Base-by-base conservation (phyloP, 2,888 invertebrate genomes). In the Allacma fusca region DNA sequence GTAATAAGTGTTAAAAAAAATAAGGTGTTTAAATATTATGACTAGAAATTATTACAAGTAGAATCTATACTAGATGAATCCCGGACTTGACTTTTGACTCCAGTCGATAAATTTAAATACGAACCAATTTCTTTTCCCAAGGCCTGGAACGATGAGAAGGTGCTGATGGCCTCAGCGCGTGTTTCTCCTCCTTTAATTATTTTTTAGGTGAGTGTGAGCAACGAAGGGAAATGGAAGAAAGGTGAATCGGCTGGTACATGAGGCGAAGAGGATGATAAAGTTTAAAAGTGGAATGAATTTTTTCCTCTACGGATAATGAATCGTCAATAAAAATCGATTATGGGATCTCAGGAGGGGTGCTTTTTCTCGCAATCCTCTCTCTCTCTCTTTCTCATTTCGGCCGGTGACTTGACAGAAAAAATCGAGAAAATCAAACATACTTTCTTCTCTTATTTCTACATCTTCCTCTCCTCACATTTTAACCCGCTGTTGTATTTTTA, bases 301-400 rank as follows among this genome's bases (percentile, higher is more conserved):
- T 26, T 71, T 50, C 50, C 57, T 19, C 28, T 19, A 59, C 76
- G 79, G 5, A 50, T 83, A 83, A 82, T 83, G 83, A 83, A 81
- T 83, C 83, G 80, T 83, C 82, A 83, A 83, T 83, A 83, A 83
- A 83, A 83, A 83, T 83, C 83, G 82, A 83, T 83, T 83, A 83
- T 78, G 78, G 77, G 75, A 68, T 80, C 78, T 72, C 80, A 77
- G 68, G 77, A 77, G 80, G 82, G 82, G 80, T 75, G 40, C 68
- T 43, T 76, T 50, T 73, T 71, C 76, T 74, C 73, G 59, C 76
- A 75, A 70, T 75, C 75, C 65, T 59, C 59, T 29, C 65, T 65
- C 68, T n/a, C 28, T 26, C 57, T 34, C 26, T 57, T 71, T 78
- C 80, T 80, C 80, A 82, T 81, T 81, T 81, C 75, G 78, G 68